phyloP scores from a whole-genome alignment of 2,888 invertebrate species.

The Melinaea menophilus region DNA sequence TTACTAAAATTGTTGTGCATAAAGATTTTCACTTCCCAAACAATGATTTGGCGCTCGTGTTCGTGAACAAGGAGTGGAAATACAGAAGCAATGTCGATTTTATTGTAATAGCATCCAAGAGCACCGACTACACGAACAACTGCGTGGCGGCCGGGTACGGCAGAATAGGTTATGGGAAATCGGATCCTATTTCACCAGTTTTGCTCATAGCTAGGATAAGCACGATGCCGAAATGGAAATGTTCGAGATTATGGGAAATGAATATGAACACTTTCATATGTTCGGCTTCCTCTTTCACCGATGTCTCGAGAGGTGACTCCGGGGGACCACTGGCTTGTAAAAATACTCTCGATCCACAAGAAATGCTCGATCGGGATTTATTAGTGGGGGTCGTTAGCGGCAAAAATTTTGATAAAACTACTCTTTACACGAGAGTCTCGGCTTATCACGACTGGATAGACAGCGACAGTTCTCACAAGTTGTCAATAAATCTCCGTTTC shows the following conservation, averaged over 20 bases:
- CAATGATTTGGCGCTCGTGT: constrained; percentile 51
- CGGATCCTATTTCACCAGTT: constrained; percentile 33
- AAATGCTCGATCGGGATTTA: constrained; percentile 36
- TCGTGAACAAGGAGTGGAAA: constrained; percentile 38
- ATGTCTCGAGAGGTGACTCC: constrained; percentile 55
- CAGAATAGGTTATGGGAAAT: constrained; percentile 26
- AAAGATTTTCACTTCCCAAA: constrained; percentile 39
- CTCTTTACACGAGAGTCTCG: constrained; percentile 41
- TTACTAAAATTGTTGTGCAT: constrained; percentile 35
- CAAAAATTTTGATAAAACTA: constrained; percentile 55
- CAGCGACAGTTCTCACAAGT: constrained; percentile 17
- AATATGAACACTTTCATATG: constrained; percentile 51
- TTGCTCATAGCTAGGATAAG: constrained; percentile 46
- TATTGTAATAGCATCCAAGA: constrained; percentile 34
- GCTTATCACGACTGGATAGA: constrained; percentile 46
- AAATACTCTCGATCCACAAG: constrained; percentile 40
- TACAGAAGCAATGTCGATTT: constrained; percentile 39
- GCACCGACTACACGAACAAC: constrained; percentile 38
- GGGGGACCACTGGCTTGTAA: constrained; percentile 57
- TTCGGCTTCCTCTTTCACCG: constrained; percentile 41
- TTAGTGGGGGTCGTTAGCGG: constrained; percentile 59
- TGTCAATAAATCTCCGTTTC: constrained; percentile 24
- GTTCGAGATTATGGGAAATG: constrained; percentile 52
- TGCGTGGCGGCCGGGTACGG: constrained; percentile 55
- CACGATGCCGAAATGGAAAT: constrained; percentile 40